Conservation (phyloP, 2,113 vertebrate species). For the Athene noctua region DNA sequence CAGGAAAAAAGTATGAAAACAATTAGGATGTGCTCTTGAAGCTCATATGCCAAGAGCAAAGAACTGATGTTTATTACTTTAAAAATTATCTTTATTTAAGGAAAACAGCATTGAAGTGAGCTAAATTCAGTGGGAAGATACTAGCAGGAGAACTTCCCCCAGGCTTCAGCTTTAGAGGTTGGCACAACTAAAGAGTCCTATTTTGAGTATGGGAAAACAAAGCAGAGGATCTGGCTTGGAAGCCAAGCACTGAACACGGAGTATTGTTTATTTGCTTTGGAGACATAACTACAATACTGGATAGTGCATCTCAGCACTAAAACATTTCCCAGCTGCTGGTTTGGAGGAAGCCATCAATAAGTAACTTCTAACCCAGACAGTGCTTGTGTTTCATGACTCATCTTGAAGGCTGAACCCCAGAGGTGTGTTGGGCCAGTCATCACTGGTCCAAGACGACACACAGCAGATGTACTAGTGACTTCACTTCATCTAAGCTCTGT, state of each 20-base stretch:
- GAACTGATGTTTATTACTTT: background rate
- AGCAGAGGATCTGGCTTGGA: background rate
- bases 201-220: background rate
- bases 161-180: background rate
- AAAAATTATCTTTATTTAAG: background rate
- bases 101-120: background rate
- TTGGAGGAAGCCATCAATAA: background rate
- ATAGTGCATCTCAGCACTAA: background rate
- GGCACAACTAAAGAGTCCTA: background rate
- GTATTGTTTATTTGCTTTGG: background rate
- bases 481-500: background rate
- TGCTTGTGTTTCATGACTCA: background rate
- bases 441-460: background rate
- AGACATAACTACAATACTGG: background rate
- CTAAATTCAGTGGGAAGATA: background rate
- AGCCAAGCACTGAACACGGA: background rate
- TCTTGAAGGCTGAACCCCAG: background rate
- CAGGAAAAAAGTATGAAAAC: background rate
- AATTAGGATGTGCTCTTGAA: background rate
- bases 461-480: background rate
- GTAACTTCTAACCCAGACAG: background rate
- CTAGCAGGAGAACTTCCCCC: background rate
- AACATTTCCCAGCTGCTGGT: background rate
- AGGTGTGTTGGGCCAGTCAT: background rate
- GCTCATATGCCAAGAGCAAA: background rate